These are phyloP conservation scores for Glossophaga mutica DNA, from an alignment of 2,797 vertebrate genomes.

Conservation along the genomic window DNA sequence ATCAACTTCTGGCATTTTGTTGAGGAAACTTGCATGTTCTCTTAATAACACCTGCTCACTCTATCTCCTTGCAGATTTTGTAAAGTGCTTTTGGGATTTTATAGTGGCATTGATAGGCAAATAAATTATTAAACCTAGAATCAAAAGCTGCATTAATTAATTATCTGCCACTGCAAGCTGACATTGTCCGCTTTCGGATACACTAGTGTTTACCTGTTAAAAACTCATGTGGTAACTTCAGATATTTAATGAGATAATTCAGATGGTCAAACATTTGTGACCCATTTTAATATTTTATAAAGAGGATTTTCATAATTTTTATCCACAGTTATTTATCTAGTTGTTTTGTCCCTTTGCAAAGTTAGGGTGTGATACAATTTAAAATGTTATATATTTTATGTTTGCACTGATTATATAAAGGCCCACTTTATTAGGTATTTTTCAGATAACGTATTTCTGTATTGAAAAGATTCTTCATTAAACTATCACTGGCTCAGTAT, in stretches of 20 bases:
- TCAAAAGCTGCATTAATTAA: conserved; percentile 72
- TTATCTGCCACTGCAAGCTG: conserved; percentile 58
- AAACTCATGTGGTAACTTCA: not conserved
- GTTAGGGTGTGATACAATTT: not conserved
- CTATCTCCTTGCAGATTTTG: conserved; percentile 60
- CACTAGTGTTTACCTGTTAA: not conserved
- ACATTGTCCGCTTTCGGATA: conserved; percentile 18
- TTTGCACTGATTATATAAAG: not conserved
- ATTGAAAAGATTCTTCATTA: not conserved
- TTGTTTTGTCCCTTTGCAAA: not conserved
- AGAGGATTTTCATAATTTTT: not conserved
- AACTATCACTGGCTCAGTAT: not conserved
- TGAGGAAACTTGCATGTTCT: conserved; percentile 78
- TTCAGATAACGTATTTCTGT: not conserved
- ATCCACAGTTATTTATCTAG: not conserved
- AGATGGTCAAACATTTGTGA: not conserved
- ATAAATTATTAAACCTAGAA: conserved; percentile 73
- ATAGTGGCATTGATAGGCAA: conserved; percentile 55
- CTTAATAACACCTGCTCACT: conserved; percentile 79
- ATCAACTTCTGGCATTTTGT: conserved; percentile 80
- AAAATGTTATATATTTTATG: not conserved
- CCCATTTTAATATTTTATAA: not conserved
- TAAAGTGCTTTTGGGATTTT: conserved; percentile 74
- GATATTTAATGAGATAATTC: not conserved
- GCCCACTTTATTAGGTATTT: not conserved